Evolutionary conservation across 2,113 vertebrate species (phyloP).

Genomic region (Carassius carassius): DNA sequence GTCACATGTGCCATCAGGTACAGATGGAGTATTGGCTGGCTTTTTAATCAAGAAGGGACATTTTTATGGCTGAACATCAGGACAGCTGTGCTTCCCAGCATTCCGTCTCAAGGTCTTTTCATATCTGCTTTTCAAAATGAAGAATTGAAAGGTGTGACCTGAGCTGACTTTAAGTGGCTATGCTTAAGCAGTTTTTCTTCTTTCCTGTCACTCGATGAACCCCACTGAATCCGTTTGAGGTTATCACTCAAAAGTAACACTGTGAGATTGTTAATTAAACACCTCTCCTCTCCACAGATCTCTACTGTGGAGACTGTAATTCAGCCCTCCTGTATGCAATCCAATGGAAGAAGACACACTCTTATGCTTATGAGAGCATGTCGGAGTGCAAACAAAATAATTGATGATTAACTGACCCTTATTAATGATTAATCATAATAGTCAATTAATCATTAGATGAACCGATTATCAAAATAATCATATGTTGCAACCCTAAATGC

Average conservation of each 20-base stretch:
- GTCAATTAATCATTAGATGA: no score
- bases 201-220: neutral
- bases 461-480: no score
- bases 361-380: no score
- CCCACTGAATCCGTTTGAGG: neutral
- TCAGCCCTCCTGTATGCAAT: no score
- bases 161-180: neutral
- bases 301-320: neutral
- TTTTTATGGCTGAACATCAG: slow-evolving; percentile 7
- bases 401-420: no score
- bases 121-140: slow-evolving; percentile 15
- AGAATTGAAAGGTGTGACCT: neutral
- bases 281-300: slow-evolving; percentile 59
- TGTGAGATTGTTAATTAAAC: slow-evolving; percentile 72
- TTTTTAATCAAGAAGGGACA: slow-evolving; percentile 10
- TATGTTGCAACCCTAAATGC: neutral
- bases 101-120: slow-evolving; percentile 9
- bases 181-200: neutral
- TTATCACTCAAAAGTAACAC: slow-evolving; percentile 61
- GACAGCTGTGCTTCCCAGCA: neutral
- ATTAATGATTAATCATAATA: no score
- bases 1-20: neutral
- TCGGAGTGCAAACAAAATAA: no score
- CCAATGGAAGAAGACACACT: no score
- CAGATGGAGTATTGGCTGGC: neutral